Evolutionary conservation across 35 echinoderm and acorn worm species (phyloP), one percentile per base, ranked within the genome.

Genomic region (Acanthaster planci): DNA sequence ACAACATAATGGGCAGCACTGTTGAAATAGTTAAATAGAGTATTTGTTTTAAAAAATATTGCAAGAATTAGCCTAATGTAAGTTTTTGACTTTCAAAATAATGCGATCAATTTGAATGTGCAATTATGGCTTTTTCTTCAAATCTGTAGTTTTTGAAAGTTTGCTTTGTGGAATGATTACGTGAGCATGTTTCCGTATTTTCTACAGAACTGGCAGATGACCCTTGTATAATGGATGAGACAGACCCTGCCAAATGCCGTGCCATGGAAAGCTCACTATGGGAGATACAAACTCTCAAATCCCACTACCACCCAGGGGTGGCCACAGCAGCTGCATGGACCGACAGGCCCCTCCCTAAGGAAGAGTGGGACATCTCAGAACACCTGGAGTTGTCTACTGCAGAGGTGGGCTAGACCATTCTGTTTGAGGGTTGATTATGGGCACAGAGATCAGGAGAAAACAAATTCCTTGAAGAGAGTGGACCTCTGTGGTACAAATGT

Each of bases 201-300:
- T 51, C 68, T 19, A 52, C 78, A 97, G 94, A 94, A 68, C 51
- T 92, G 12, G 40, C 55, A 60, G 67, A 51, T 75, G 96, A 99
- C 55, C 96, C 96, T 7, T 99, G 91, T 76, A 39, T 77, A 17
- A 84, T 90, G 86, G 89, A 89, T 19, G 96, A 99, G 55, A 23
- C 77, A 78, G 89, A 99, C 67, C 95, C 91, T 19, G 81, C 92
- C 36, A 86, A 94, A 55, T 86, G 88, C 38, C 60, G 58, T 3
- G 96, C 92, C 27, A 37, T 94, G 51, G 92, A 99, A 18, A 99
- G 96, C 79, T 91, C 92, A 18, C 92, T 99, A 17, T 97, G 95
- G 96, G 96, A 99, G 82, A 26, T 99, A 23, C 80, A 99, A 64
- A 89, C 91, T 10, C 58, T 99, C 6, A 90, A 89, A 79, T 87